Evolutionary conservation across 2,888 invertebrate genomes (phyloP).

Genomic region (Stenurella melanura): DNA sequence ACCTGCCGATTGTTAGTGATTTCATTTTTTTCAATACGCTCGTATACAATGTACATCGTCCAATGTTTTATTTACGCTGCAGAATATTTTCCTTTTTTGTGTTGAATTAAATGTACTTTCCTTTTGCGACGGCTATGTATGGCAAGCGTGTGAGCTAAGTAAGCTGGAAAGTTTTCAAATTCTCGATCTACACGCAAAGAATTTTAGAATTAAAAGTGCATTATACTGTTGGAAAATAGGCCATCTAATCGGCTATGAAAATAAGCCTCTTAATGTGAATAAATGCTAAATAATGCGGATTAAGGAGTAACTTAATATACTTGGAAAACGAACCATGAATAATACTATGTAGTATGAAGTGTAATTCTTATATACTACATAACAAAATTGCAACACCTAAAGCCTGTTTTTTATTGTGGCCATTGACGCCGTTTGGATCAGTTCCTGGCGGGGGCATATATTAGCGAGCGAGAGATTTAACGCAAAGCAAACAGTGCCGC

Average conservation of each 20-base stretch:
- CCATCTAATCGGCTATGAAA: slow-evolving; percentile 7
- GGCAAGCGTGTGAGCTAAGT: background rate
- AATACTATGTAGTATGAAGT: background rate
- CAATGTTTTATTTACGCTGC: too few relatives aligned
- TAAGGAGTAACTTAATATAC: background rate
- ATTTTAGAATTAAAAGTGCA: slow-evolving; percentile 1
- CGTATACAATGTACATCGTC: too few relatives aligned
- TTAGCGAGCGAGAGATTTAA: too few relatives aligned
- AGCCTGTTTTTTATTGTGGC: too few relatives aligned
- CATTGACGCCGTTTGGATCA: too few relatives aligned
- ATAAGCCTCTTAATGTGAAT: slow-evolving; percentile 3
- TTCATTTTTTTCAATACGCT: too few relatives aligned
- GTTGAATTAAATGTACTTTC: background rate
- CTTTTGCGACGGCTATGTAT: background rate
- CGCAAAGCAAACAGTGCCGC: too few relatives aligned
- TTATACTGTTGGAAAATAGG: background rate
- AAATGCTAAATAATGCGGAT: slow-evolving; percentile 7
- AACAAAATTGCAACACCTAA: too few relatives aligned
- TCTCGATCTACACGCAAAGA: background rate
- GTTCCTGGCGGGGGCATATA: too few relatives aligned
- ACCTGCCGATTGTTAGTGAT: too few relatives aligned
- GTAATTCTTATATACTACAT: too few relatives aligned
- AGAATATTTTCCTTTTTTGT: background rate
- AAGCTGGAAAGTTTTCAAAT: slow-evolving; percentile 7
- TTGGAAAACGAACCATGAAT: background rate